Evolutionary conservation across 2,888 invertebrate species (phyloP).

Genomic region (Volucella inanis): DNA sequence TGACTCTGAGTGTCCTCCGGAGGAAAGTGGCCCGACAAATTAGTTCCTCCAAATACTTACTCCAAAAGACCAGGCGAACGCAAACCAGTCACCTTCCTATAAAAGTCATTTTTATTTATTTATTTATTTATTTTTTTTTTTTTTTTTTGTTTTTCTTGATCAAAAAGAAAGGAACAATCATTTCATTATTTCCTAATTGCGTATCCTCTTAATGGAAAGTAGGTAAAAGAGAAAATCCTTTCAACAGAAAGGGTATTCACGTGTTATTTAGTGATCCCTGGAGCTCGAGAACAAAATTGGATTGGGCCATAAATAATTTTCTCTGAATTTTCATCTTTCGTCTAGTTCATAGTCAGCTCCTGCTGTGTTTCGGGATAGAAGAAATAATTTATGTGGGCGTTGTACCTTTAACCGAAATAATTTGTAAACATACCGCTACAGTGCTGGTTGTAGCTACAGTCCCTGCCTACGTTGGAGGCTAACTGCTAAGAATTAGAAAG

Average conservation of each 20-base stretch:
- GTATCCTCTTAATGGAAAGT: constrained; percentile 36
- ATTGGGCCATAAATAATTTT: constrained; percentile 34
- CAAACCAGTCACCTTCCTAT: too few relatives aligned
- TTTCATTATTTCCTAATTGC: constrained; percentile 36
- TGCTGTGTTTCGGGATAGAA: background rate
- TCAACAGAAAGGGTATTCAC: constrained; percentile 28
- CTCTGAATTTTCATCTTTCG: background rate
- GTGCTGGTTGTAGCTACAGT: background rate
- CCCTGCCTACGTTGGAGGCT: background rate
- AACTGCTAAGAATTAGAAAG: constrained; percentile 42
- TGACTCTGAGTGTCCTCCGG: background rate
- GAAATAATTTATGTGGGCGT: constrained; percentile 43
- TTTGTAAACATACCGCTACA: constrained; percentile 37
- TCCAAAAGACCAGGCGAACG: background rate
- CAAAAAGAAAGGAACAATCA: constrained; percentile 42
- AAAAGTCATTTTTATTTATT: constrained; percentile 18
- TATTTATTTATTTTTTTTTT: too few relatives aligned
- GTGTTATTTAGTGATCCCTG: constrained; percentile 26
- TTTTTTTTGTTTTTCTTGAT: too few relatives aligned
- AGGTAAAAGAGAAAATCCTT: background rate
- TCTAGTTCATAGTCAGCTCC: background rate
- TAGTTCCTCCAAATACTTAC: background rate
- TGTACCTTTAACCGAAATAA: constrained; percentile 49
- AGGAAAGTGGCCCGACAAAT: background rate
- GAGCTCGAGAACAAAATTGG: too few relatives aligned